A percentile compares a stretch with the other conserved stretches of the same genome.
Evolutionary conservation across 2,797 vertebrate species (phyloP).

Genomic region (Arrhamphus sclerolepis): DNA sequence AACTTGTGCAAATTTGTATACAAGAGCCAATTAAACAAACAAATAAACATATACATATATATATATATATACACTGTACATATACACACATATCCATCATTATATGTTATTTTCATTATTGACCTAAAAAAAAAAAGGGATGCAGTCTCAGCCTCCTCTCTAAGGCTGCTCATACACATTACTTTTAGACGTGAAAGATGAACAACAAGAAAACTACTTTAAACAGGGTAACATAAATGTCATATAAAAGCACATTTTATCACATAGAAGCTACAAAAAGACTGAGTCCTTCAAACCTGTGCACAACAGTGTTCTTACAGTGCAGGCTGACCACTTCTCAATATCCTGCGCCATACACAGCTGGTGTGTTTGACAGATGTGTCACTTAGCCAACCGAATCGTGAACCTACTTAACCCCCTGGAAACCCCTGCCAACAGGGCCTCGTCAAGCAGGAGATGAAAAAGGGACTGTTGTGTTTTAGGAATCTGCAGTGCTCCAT

Average conservation of each 20-base stretch:
- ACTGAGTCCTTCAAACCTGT: not conserved
- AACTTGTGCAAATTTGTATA: too few species aligned
- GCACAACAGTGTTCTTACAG: not conserved
- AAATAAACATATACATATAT: too few species aligned
- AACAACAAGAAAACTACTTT: too few species aligned
- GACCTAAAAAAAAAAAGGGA: too few species aligned
- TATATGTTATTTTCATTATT: too few species aligned
- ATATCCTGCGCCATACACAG: slow-evolving; percentile 27
- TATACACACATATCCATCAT: too few species aligned
- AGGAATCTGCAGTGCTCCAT: slow-evolving; percentile 38
- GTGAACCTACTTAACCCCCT: slow-evolving; percentile 57
- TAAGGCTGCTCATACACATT: too few species aligned
- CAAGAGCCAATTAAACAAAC: too few species aligned
- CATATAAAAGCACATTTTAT: slow-evolving; percentile 9
- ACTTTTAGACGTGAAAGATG: not conserved
- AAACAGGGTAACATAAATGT: too few species aligned
- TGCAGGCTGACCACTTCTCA: not conserved
- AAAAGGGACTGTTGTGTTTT: slow-evolving; percentile 27
- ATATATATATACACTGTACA: too few species aligned
- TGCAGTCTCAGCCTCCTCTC: too few species aligned
- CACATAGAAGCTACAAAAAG: not conserved
- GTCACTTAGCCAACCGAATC: slow-evolving; percentile 15
- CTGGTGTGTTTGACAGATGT: slow-evolving; percentile 19
- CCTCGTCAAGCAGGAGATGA: slow-evolving; percentile 57
- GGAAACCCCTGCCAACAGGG: slow-evolving; percentile 36